Conservation (phyloP, 2,113 vertebrate species). For the Hypomesus transpacificus region DNA sequence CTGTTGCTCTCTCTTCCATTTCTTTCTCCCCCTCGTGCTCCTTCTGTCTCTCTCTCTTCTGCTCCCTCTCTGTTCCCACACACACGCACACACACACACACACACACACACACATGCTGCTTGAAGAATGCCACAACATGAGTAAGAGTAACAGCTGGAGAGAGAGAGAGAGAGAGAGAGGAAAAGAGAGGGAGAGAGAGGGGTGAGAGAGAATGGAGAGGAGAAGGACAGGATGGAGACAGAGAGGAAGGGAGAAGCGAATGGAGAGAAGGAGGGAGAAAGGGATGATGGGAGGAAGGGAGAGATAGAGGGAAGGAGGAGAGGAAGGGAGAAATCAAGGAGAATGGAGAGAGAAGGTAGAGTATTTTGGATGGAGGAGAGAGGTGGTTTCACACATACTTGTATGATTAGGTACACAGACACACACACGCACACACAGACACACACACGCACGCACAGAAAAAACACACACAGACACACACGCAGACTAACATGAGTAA, state of each 20-base stretch:
- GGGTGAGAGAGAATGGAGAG: background rate
- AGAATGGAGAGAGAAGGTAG: conserved; percentile 19
- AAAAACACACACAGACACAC: background rate
- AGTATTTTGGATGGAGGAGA: too few species aligned
- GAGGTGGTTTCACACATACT: too few species aligned
- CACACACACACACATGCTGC: too few species aligned
- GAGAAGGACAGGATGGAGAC: background rate
- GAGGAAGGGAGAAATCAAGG: conserved; percentile 35
- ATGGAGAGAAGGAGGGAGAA: background rate
- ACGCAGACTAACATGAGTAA: background rate
- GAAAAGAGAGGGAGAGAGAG: background rate
- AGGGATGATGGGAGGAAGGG: too few species aligned
- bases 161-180: background rate
- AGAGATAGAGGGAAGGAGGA: background rate
- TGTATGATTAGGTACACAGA: too few species aligned
- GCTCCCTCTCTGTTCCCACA: too few species aligned
- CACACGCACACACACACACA: too few species aligned
- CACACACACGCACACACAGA: background rate
- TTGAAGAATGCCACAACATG: background rate
- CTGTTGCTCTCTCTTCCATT: too few species aligned
- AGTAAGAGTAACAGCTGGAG: background rate
- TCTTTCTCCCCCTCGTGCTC: too few species aligned
- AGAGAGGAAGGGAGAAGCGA: background rate
- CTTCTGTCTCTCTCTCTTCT: too few species aligned
- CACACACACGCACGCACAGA: too few species aligned